Conservation (phyloP, 2,113 vertebrate genomes). For the Rhizomys pruinosus region DNA sequence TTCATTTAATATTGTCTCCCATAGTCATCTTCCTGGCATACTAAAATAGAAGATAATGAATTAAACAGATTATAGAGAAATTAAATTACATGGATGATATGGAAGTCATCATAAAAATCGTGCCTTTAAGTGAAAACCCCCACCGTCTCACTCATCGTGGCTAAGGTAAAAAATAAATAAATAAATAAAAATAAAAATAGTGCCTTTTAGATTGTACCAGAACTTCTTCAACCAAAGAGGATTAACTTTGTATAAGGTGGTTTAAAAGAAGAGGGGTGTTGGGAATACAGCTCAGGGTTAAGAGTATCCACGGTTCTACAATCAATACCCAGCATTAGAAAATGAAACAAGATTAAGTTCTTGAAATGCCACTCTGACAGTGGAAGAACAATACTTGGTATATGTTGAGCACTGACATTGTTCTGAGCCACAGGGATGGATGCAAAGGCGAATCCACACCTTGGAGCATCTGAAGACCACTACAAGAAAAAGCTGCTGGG, state of each 20-base stretch:
- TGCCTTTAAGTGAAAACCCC: constrained; percentile 33
- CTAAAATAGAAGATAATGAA: neutral
- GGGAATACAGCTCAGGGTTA: neutral
- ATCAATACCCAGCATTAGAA: neutral
- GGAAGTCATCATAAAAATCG: neutral
- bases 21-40: neutral
- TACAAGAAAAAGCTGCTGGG: neutral
- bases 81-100: neutral
- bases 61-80: neutral
- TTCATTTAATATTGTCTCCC: neutral
- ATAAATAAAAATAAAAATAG: no score
- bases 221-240: neutral
- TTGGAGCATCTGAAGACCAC: neutral
- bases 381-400: neutral
- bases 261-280: neutral
- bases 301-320: no score
- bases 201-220: neutral
- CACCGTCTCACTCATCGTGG: no score
- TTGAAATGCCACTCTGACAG: neutral
- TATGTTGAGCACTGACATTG: neutral
- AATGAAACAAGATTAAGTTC: neutral
- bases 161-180: no score
- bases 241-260: neutral
- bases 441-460: neutral
- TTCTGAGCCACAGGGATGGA: neutral